A percentile compares a stretch with the other conserved stretches of the same genome.
Conservation (phyloP, 1,140 invertebrate species). For the Aporrectodea caliginosa region DNA sequence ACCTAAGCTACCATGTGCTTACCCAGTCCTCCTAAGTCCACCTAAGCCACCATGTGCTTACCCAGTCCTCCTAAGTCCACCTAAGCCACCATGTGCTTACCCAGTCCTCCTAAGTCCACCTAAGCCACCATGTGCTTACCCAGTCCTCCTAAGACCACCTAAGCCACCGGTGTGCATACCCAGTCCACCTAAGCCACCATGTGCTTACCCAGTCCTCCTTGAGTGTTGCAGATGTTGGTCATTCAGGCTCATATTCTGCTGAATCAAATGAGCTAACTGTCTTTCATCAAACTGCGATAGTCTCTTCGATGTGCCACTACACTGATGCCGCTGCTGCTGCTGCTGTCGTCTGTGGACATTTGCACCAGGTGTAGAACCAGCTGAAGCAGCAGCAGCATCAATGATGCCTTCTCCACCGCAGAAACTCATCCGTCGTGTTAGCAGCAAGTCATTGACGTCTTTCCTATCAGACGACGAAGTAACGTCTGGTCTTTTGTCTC, state of each 20-base stretch:
- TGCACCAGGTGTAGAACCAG: too few relatives aligned
- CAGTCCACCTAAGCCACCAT: neutral
- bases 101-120: too few relatives aligned
- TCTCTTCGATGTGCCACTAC: neutral
- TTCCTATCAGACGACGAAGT: neutral
- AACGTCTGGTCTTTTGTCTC: neutral
- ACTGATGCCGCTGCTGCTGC: neutral
- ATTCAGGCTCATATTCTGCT: neutral
- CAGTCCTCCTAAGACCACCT: too few relatives aligned
- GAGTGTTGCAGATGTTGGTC: neutral
- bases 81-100: too few relatives aligned
- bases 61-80: too few relatives aligned
- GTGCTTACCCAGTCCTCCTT: neutral
- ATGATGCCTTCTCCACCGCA: neutral
- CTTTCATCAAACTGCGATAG: neutral
- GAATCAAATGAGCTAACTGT: neutral
- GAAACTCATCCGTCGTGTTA: neutral
- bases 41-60: too few relatives aligned
- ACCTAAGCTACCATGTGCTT: too few relatives aligned
- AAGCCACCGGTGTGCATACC: too few relatives aligned
- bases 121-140: too few relatives aligned
- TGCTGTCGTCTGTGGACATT: neutral
- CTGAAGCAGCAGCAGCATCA: neutral
- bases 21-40: too few relatives aligned
- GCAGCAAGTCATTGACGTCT: neutral